Conservation (phyloP, 64 coral and sea anemone genomes). For the Catalaphyllia jardinei region DNA sequence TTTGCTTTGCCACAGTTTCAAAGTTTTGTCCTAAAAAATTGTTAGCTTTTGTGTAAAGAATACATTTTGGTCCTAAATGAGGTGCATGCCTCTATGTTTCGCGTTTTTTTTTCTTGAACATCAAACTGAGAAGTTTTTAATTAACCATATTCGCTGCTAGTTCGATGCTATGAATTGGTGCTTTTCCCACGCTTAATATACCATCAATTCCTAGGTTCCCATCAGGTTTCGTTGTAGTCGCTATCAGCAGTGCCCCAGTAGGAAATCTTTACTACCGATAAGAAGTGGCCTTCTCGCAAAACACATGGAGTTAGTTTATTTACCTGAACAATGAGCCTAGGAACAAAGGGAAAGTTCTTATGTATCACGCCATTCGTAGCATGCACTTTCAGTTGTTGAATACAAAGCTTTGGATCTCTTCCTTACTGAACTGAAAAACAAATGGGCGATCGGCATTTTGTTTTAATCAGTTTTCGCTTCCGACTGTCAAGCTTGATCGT, state of each 20-base stretch:
- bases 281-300: conserved; percentile 18
- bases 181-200: conserved; percentile 23
- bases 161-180: not conserved
- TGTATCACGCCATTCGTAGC: conserved; percentile 42
- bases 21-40: too few species aligned
- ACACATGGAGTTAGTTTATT: conserved; percentile 50
- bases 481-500: too few species aligned
- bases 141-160: not conserved
- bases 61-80: not conserved
- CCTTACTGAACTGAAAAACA: not conserved
- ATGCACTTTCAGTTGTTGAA: not conserved
- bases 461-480: not conserved
- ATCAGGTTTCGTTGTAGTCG: not conserved
- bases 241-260: conserved; percentile 6
- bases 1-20: too few species aligned
- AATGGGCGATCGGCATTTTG: not conserved
- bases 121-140: not conserved
- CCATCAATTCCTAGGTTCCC: not conserved
- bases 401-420: not conserved
- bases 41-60: too few species aligned
- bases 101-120: not conserved
- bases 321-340: conserved; percentile 7
- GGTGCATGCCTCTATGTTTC: not conserved
- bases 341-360: not conserved
- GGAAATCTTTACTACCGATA: conserved; percentile 34